Evolutionary conservation across 1,140 invertebrate genomes (phyloP).

Genomic region (Adoxophyes honmai): DNA sequence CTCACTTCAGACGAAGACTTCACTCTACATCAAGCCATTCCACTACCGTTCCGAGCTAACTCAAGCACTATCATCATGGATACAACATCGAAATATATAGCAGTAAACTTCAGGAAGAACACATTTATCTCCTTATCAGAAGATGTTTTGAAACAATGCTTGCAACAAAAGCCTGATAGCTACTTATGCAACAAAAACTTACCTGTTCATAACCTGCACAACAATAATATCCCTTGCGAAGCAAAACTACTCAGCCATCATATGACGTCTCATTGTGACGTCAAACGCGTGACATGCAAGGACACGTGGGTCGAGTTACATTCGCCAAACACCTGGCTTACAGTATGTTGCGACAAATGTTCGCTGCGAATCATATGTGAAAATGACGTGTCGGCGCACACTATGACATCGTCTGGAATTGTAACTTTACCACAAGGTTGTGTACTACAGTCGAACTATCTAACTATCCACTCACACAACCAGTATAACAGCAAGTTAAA

Average conservation of each 20-base stretch:
- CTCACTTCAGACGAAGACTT: slow-evolving; percentile 20
- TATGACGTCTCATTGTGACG: no score
- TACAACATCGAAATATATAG: slow-evolving; percentile 13
- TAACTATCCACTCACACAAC: slow-evolving; percentile 12
- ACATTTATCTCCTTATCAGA: slow-evolving; percentile 15
- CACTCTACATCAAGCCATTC: slow-evolving; percentile 15
- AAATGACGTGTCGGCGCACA: slow-evolving; percentile 15
- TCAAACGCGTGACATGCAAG: no score
- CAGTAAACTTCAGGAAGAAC: slow-evolving; percentile 19
- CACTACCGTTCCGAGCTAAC: slow-evolving; percentile 15
- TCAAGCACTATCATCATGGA: neutral
- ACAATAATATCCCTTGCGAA: no score
- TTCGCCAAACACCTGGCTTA: no score
- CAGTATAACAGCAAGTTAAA: slow-evolving; percentile 13
- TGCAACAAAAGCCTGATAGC: no score
- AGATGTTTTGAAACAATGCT: slow-evolving; percentile 16
- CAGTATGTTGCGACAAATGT: slow-evolving; percentile 11
- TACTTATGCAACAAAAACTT: no score
- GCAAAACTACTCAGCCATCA: no score
- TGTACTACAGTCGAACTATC: slow-evolving; percentile 12
- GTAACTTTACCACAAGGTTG: slow-evolving; percentile 18
- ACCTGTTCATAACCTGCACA: no score
- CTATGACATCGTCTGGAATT: slow-evolving; percentile 11
- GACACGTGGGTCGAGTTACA: no score
- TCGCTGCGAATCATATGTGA: slow-evolving; percentile 16